A percentile compares a stretch with the other conserved stretches of the same genome.
These are phyloP conservation scores for Dynastes hyllus DNA, from an alignment of 2,888 invertebrate genomes.

Conservation along the genomic window DNA sequence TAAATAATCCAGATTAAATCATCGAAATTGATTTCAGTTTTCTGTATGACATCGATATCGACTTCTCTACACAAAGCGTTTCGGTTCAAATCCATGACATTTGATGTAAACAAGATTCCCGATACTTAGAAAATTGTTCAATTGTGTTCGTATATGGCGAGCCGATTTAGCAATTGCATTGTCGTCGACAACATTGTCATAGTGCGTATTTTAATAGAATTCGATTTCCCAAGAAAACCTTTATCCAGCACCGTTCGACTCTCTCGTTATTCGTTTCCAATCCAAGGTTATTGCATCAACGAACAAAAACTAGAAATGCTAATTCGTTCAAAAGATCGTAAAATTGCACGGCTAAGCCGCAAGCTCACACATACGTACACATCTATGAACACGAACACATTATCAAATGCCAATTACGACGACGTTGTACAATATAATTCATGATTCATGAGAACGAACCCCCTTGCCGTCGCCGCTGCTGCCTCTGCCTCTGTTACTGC, in stretches of 20 bases:
- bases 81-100: neutral
- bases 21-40: neutral
- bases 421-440: slow-evolving; percentile 18
- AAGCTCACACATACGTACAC: neutral
- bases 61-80: no score
- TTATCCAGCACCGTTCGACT: neutral
- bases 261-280: slow-evolving; percentile 18
- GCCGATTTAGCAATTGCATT: slow-evolving; percentile 15
- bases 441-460: slow-evolving; percentile 37
- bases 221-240: slow-evolving; percentile 43
- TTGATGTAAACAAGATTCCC: neutral
- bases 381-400: neutral
- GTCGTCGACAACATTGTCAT: neutral
- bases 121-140: neutral
- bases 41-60: neutral
- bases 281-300: slow-evolving; percentile 39
- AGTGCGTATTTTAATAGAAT: slow-evolving; percentile 20
- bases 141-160: slow-evolving; percentile 2
- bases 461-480: no score
- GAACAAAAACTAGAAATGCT: slow-evolving; percentile 38
- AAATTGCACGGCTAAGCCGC: slow-evolving; percentile 21
- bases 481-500: neutral
- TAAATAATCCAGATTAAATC: no score
- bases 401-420: slow-evolving; percentile 28
- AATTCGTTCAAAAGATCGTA: slow-evolving; percentile 35